Evolutionary conservation across 2,113 vertebrate species (phyloP).

Genomic region (Bos taurus): DNA sequence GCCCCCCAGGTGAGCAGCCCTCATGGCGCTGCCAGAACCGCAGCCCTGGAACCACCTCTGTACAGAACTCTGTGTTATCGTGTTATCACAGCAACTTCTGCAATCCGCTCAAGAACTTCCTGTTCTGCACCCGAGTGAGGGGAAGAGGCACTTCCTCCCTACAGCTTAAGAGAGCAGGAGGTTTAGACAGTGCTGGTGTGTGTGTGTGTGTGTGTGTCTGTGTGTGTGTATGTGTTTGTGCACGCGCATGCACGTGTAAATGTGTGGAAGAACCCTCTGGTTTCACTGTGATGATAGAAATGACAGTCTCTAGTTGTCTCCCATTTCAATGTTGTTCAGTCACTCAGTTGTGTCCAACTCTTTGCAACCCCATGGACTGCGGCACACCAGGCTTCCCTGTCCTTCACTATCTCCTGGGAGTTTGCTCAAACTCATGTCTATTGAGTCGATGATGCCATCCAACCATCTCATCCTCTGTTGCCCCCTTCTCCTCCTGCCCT

Average conservation of each 20-base stretch:
- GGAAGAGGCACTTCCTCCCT: background rate
- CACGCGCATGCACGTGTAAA: accelerated
- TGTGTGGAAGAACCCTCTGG: background rate
- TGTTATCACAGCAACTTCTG: slow-evolving; percentile 15
- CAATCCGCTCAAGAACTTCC: slow-evolving; percentile 40
- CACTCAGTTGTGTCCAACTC: background rate
- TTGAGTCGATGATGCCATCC: background rate
- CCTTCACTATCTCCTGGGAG: background rate
- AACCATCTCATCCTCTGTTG: background rate
- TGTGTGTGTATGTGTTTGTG: background rate
- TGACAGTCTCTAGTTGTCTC: background rate
- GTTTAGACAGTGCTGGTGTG: background rate
- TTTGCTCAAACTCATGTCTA: background rate
- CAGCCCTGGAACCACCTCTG: background rate
- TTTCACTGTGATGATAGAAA: background rate
- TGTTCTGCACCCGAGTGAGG: background rate
- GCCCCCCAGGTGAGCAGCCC: background rate
- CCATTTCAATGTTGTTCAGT: background rate
- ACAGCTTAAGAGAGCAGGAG: background rate
- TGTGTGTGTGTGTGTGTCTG: background rate
- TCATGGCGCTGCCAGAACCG: background rate
- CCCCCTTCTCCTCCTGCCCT: background rate
- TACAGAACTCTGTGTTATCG: background rate
- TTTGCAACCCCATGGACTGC: background rate
- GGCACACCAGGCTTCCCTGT: background rate